phyloP scores from a whole-genome alignment of 2,797 vertebrate genomes.

The Tenualosa ilisha region DNA sequence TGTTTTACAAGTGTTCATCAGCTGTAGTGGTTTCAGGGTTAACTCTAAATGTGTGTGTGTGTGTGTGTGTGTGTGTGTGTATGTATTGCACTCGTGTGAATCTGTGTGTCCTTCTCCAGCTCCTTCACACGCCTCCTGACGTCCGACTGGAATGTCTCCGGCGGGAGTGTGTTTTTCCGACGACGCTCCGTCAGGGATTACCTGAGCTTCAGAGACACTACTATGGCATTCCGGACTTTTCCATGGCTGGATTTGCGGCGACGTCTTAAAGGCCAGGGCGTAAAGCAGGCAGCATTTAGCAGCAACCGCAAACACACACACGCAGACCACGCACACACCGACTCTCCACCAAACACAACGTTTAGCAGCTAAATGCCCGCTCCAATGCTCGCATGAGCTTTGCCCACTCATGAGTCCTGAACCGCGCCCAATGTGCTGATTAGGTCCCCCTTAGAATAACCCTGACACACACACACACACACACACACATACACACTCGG shows the following conservation, averaged over 20 bases:
- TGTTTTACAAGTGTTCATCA: not conserved
- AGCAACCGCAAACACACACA: slow-evolving; percentile 18
- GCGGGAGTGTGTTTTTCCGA: slow-evolving; percentile 62
- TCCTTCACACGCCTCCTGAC: slow-evolving; percentile 18
- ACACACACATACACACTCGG: not conserved
- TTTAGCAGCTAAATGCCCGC: slow-evolving; percentile 50
- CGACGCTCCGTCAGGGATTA: slow-evolving; percentile 64
- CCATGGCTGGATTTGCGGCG: slow-evolving; percentile 53
- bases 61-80: not conserved
- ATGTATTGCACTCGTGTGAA: slow-evolving; percentile 4
- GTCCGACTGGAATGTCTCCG: slow-evolving; percentile 61
- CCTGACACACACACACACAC: not conserved
- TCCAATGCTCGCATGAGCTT: slow-evolving; percentile 19
- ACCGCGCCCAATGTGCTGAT: slow-evolving; percentile 47
- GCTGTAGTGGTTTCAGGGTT: not conserved
- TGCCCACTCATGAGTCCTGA: slow-evolving; percentile 30
- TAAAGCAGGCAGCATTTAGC: slow-evolving; percentile 56
- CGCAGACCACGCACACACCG: not conserved
- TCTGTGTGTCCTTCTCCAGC: slow-evolving; percentile 21
- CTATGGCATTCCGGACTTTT: slow-evolving; percentile 55
- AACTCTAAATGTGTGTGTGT: not conserved
- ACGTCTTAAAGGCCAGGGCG: slow-evolving; percentile 46
- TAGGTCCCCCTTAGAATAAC: slow-evolving; percentile 49
- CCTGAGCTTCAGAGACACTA: slow-evolving; percentile 63
- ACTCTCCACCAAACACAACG: not conserved